phyloP scores from a whole-genome alignment of 2,888 invertebrate species.

The Platycheirus rosarum region DNA sequence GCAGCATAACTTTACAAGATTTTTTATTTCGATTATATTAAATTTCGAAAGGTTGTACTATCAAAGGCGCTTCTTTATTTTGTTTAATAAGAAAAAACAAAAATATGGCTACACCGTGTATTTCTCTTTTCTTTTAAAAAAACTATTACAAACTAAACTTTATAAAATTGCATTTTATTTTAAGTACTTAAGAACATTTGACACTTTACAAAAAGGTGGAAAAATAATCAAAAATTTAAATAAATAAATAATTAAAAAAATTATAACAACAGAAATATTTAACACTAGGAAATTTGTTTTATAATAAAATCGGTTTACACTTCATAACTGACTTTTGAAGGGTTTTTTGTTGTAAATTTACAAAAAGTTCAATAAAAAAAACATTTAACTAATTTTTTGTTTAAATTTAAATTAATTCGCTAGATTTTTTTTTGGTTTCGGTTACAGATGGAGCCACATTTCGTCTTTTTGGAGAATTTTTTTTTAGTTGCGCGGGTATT shows the following conservation, averaged over 20 bases:
- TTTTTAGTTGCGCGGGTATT: constrained; percentile 42
- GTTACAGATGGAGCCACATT: constrained; percentile 73
- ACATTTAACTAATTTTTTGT: constrained; percentile 49
- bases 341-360: constrained; percentile 7
- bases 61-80: constrained; percentile 55
- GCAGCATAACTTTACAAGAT: constrained; percentile 65
- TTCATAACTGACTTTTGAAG: constrained; percentile 13
- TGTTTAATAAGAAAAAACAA: constrained; percentile 38
- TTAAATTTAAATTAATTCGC: constrained; percentile 37
- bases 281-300: constrained; percentile 33
- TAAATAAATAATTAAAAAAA: constrained; percentile 36
- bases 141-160: constrained; percentile 38
- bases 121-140: constrained; percentile 13
- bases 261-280: constrained; percentile 39
- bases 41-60: constrained; percentile 68
- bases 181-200: constrained; percentile 20
- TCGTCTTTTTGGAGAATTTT: constrained; percentile 22
- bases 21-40: constrained; percentile 32
- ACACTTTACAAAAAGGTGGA: constrained; percentile 46
- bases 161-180: constrained; percentile 54
- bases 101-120: constrained; percentile 69
- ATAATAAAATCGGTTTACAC: constrained; percentile 9
- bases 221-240: constrained; percentile 38
- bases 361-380: constrained; percentile 34
- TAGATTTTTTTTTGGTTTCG: constrained; percentile 65